A percentile compares a stretch with the other conserved stretches of the same genome.
Conservation (phyloP, 2,888 invertebrate genomes). For the Drosophila pseudotakahashii region DNA sequence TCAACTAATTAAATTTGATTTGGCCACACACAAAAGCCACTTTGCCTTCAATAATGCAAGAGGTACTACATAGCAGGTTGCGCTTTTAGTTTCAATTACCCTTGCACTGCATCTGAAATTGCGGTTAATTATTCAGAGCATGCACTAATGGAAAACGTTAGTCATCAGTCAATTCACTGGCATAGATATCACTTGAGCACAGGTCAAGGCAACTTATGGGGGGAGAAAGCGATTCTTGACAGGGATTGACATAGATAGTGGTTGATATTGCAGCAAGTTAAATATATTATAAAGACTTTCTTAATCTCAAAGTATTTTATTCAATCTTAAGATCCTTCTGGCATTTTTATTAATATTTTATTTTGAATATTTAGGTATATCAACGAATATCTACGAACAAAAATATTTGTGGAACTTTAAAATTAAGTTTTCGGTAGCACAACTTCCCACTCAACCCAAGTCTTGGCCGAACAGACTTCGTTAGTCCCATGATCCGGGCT, state of each 20-base stretch:
- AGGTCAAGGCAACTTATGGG: slow-evolving; percentile 6
- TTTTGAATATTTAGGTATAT: background rate
- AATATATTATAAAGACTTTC: background rate
- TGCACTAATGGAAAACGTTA: slow-evolving; percentile 26
- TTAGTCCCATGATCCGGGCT: background rate
- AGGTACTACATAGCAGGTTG: background rate
- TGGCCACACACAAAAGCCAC: slow-evolving; percentile 22
- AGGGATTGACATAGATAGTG: slow-evolving; percentile 8
- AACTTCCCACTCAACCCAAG: slow-evolving; percentile 5
- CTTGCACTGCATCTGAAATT: slow-evolving; percentile 31
- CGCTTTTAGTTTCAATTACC: slow-evolving; percentile 35
- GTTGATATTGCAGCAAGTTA: too few species aligned
- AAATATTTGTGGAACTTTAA: background rate
- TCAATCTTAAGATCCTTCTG: too few species aligned
- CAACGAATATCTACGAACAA: too few species aligned
- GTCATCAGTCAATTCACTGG: background rate
- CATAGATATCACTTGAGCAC: slow-evolving; percentile 14
- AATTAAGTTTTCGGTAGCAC: background rate
- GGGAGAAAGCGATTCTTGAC: background rate
- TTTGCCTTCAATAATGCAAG: slow-evolving; percentile 39
- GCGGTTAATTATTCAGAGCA: slow-evolving; percentile 29
- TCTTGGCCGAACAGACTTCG: slow-evolving; percentile 2
- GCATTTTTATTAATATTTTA: background rate
- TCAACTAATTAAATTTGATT: slow-evolving; percentile 53
- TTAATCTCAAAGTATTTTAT: background rate